Base-by-base conservation (phyloP, 2,888 invertebrate species). In the Cantharis rufa region DNA sequence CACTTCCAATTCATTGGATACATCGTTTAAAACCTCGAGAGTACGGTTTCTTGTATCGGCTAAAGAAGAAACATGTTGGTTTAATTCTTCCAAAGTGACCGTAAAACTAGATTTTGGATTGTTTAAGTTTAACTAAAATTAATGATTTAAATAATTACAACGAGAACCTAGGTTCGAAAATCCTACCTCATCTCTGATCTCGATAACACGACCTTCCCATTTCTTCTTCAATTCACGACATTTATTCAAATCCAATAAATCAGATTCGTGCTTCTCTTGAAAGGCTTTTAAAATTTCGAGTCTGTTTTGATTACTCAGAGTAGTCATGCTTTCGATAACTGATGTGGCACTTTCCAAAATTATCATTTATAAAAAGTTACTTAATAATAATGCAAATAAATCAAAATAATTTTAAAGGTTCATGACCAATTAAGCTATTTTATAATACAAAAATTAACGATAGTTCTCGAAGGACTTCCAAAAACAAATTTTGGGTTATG, bases 191-290 rank as follows among this genome's bases (percentile, higher is more conserved):
- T 88, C 86, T 84, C 89, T 86, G 72, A 90, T 87, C 48, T 86
- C 84, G 81, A 84, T 82, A 82, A 89, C 89, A 72, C 89, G 87
- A 69, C 86, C 80, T 73, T 87, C 83, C 15, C 90, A 85, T 76
- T 86, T 84, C 62, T 87, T 82, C 21, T 90, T 88, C 15, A 92
- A 84, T 78, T 89, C 84, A 27, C 87, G 86, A 78, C 92, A 90
- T 80, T 90, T 90, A 74, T 89, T 87, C 15, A 92, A 85, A 81
- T 90, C 90, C 73, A 89, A 88, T 72, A 91, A 87, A 83, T 91
- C 89, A 11, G 87, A 88, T 18, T 91, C 91, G 68, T 92, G 88
- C 83, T 91, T 89, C 28, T 87, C 84, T 28, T 75, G 69, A 70
- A 81, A 72, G 61, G 71, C 74, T 76, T 75, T 75, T 48, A 75